phyloP scores from a whole-genome alignment of 1,140 invertebrate genomes.

The Popillia japonica region DNA sequence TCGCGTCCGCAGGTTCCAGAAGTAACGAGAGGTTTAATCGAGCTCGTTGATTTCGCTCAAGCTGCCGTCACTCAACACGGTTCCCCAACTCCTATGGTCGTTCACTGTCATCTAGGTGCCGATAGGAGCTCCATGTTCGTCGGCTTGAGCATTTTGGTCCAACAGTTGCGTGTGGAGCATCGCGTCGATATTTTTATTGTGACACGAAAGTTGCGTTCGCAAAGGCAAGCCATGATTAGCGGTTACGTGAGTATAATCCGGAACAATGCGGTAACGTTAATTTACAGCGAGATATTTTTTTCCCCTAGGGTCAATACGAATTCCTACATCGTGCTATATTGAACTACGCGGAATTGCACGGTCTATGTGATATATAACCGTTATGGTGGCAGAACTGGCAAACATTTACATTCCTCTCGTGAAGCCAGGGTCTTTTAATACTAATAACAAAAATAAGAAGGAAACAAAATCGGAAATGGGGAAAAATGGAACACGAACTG shows the following conservation, averaged over 20 bases:
- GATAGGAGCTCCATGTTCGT: constrained; percentile 90
- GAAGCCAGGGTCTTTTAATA: constrained; percentile 12
- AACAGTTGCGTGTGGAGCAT: constrained; percentile 82
- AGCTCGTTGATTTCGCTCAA: constrained; percentile 76
- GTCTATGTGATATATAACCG: constrained; percentile 63
- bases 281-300: constrained; percentile 41
- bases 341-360: constrained; percentile 88
- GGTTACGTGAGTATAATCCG: constrained; percentile 77
- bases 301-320: constrained; percentile 85
- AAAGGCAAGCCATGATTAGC: constrained; percentile 83
- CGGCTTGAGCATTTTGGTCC: constrained; percentile 83
- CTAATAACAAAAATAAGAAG: too few relatives aligned
- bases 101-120: constrained; percentile 85
- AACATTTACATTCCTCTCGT: constrained; percentile 36
- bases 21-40: constrained; percentile 82
- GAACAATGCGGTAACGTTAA: background rate
- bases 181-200: constrained; percentile 87
- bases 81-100: constrained; percentile 71
- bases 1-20: constrained; percentile 66
- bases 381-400: constrained; percentile 32
- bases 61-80: constrained; percentile 60
- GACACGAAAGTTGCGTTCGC: constrained; percentile 82
- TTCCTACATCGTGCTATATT: constrained; percentile 89
- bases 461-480: background rate
- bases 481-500: background rate